phyloP scores from a whole-genome alignment of 2,113 vertebrate species.

The Psittacula cyanocephala region DNA sequence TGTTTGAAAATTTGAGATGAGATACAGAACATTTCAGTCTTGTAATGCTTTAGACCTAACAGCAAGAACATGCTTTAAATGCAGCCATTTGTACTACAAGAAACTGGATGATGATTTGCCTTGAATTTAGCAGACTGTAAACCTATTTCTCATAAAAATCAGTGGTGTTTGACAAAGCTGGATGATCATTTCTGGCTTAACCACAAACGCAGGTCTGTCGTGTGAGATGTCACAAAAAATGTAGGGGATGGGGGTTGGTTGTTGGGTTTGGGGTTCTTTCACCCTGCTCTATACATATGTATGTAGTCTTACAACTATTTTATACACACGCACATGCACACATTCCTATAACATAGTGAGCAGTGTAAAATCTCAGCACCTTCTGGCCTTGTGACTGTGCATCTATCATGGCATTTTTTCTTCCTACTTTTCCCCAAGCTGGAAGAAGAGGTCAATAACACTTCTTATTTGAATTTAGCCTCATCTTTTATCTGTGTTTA shows the following conservation, averaged over 20 bases:
- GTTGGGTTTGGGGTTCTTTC: neutral
- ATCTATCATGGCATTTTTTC: fast-evolving
- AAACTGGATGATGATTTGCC: constrained; percentile 45
- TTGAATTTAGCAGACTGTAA: constrained; percentile 53
- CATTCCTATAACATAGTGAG: neutral
- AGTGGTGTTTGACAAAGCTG: constrained; percentile 12
- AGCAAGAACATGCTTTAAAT: constrained; percentile 52
- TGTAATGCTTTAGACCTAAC: constrained; percentile 53
- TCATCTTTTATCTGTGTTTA: neutral
- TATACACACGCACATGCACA: neutral
- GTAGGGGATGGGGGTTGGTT: neutral
- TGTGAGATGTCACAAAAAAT: neutral
- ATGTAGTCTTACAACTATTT: neutral
- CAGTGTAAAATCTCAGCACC: neutral
- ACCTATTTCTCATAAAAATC: constrained; percentile 49
- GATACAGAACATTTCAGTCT: constrained; percentile 53
- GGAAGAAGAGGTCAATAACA: neutral
- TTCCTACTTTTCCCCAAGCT: neutral
- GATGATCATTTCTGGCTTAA: neutral
- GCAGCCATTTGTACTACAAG: constrained; percentile 44
- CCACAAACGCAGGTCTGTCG: neutral
- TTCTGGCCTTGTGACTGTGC: neutral
- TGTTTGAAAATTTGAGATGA: constrained; percentile 71
- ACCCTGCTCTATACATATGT: neutral
- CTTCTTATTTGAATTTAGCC: neutral